Evolutionary conservation across 1,140 invertebrate species (phyloP).

Genomic region (Elysia chlorotica): DNA sequence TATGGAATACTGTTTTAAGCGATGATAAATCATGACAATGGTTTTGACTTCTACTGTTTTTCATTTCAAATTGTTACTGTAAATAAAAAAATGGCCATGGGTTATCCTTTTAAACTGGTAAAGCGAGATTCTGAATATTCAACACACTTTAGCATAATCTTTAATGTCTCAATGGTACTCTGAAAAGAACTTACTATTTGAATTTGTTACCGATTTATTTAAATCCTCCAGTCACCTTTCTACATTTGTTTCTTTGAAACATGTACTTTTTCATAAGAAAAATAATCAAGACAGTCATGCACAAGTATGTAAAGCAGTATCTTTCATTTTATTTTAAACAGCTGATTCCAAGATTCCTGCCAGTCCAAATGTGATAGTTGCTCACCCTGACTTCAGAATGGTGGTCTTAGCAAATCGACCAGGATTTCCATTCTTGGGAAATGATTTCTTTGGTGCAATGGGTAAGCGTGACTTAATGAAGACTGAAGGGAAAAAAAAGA

Average conservation of each 20-base stretch:
- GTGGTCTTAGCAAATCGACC: slow-evolving; percentile 95
- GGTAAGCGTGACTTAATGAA: slow-evolving; percentile 62
- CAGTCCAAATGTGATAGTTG: slow-evolving; percentile 45
- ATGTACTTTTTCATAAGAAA: neutral
- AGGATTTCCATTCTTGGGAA: slow-evolving; percentile 96
- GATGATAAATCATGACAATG: neutral
- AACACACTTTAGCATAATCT: too few species aligned
- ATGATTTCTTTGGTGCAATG: slow-evolving; percentile 91
- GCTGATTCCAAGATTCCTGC: slow-evolving; percentile 39
- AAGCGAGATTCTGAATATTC: too few species aligned
- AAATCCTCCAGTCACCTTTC: neutral
- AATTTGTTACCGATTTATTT: neutral
- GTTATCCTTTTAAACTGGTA: too few species aligned
- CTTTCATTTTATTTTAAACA: too few species aligned
- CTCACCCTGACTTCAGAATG: slow-evolving; percentile 63
- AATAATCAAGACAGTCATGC: too few species aligned
- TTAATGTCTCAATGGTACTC: too few species aligned
- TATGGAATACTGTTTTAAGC: neutral
- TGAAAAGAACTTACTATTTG: too few species aligned
- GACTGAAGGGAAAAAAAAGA: too few species aligned
- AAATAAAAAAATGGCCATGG: too few species aligned
- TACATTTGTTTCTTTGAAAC: slow-evolving; percentile 11
- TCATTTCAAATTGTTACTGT: neutral
- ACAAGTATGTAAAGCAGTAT: too few species aligned
- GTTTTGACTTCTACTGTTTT: neutral